Evolutionary conservation across 2,888 invertebrate genomes (phyloP), one percentile per base, ranked within the genome.

Genomic region (Plagodis pulveraria): DNA sequence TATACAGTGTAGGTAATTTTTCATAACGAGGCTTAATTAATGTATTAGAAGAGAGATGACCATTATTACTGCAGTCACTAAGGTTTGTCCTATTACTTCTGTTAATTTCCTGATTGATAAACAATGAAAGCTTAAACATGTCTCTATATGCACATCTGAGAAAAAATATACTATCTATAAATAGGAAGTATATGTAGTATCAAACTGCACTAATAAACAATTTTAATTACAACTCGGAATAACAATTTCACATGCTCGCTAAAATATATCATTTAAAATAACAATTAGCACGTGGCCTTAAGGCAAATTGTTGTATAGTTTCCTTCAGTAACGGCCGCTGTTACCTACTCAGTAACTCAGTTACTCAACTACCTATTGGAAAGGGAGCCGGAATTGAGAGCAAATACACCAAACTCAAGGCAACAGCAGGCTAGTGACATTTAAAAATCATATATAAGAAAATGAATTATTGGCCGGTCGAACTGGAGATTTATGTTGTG

Each of bases 331-430:
- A 64, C 63, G 68, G 80, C 50, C 48, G 50, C 47, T 53, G 53
- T 53, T n/a, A 50, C 47, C 22, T 22, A 22, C 22, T 22, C 51
- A 43, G 55, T 56, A 83, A 70, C 80, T 72, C 77, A 83, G 57
- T 66, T 68, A 47, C 64, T 50, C 63, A 84, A 81, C 63, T 84
- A 81, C 22, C 72, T 72, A 87, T 87, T 87, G 80, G 89, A 90
- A 90, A 89, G 90, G 87, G 81, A 83, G 82, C 82, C 86, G 86
- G 86, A 85, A 85, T 87, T 66, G 77, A 76, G 77, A 73, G 67
- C 72, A 73, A 71, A 74, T 71, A 70, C 52, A 56, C 60, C 60
- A 78, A 77, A 70, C 83, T 87, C 89, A 89, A 88, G 89, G 89
- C 77, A 78, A 83, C 78, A 74, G 79, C 78, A 74, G 79, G 76